These are phyloP conservation scores for Drosophila rubida DNA, from an alignment of 2,888 invertebrate species.

Conservation along the genomic window DNA sequence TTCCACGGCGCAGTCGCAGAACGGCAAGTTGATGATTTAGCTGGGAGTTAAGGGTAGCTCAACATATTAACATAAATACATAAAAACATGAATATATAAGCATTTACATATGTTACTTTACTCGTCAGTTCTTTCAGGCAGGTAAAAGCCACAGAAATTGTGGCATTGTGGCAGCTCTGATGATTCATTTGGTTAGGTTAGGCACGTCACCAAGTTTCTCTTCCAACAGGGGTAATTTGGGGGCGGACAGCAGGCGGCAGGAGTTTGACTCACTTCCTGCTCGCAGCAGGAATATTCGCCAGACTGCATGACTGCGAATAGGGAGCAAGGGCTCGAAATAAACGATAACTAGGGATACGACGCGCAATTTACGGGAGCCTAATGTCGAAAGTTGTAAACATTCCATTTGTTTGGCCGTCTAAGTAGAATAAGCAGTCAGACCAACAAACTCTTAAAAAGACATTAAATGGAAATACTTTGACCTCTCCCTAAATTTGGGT, in stretches of 20 bases:
- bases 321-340: constrained; percentile 24
- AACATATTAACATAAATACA: constrained; percentile 11
- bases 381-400: not conserved
- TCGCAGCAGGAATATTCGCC: constrained; percentile 29
- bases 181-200: constrained; percentile 65
- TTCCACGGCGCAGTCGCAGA: constrained; percentile 57
- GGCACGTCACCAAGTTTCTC: constrained; percentile 29
- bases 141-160: constrained; percentile 38
- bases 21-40: constrained; percentile 14
- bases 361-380: not conserved
- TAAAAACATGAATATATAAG: constrained; percentile 2
- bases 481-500: constrained; percentile 8
- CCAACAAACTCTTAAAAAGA: not conserved
- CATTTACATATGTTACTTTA: constrained; percentile 12
- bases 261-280: constrained; percentile 44
- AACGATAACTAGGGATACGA: constrained; percentile 17
- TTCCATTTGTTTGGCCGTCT: not conserved
- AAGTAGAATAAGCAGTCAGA: not conserved
- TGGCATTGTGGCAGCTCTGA: constrained; percentile 38
- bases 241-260: not conserved
- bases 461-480: not conserved
- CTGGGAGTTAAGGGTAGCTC: constrained; percentile 30
- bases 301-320: constrained; percentile 60
- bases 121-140: constrained; percentile 3
- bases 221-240: constrained; percentile 1